A percentile compares a stretch with the other conserved stretches of the same genome.
phyloP scores from a whole-genome alignment of 2,113 vertebrate species.

The Myxocyprinus asiaticus region DNA sequence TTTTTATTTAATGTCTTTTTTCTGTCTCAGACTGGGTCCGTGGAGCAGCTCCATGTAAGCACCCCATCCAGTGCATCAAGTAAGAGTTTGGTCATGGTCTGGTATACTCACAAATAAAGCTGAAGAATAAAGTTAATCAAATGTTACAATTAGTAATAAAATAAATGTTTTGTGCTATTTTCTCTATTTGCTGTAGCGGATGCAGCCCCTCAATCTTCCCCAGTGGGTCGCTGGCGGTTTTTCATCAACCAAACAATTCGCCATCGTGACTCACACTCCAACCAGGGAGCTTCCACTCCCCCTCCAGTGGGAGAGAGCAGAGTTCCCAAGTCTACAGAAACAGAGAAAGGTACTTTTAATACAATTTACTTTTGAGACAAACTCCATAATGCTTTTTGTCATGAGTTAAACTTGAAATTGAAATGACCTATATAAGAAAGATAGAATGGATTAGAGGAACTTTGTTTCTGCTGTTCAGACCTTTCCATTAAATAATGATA shows the following conservation, averaged over 20 bases:
- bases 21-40: constrained; percentile 76
- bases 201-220: constrained; percentile 82
- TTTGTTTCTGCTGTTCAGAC: neutral
- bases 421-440: too few species aligned
- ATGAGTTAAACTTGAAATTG: too few species aligned
- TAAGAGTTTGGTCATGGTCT: constrained; percentile 63
- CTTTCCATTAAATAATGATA: neutral
- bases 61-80: constrained; percentile 78
- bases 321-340: constrained; percentile 58
- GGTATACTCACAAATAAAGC: neutral
- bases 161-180: neutral
- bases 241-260: constrained; percentile 93
- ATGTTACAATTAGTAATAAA: neutral
- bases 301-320: constrained; percentile 61
- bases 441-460: too few species aligned
- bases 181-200: constrained; percentile 68
- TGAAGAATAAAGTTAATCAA: neutral
- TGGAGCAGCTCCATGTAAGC: constrained; percentile 82
- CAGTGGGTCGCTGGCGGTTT: constrained; percentile 90
- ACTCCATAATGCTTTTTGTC: too few species aligned
- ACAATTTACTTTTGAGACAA: neutral
- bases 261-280: constrained; percentile 82
- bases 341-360: constrained; percentile 47
- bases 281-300: constrained; percentile 67
- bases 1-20: neutral